A percentile compares a stretch with the other conserved stretches of the same genome.
Evolutionary conservation across 2,113 vertebrate species (phyloP).

Genomic region (Loxodonta africana): DNA sequence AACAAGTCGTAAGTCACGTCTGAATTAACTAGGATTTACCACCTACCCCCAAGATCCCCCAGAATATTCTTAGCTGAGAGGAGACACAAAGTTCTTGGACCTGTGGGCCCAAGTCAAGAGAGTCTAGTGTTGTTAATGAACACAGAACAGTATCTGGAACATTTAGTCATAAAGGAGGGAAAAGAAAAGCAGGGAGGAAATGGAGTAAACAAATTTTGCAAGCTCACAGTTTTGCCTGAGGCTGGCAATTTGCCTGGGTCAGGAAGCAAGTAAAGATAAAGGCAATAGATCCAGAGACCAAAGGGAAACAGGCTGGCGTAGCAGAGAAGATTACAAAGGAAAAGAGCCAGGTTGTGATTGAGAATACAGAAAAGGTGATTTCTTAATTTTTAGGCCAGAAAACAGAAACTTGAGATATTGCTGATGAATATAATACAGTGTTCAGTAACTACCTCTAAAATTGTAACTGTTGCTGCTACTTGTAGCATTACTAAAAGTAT

Average conservation of each 20-base stretch:
- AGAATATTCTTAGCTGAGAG: slow-evolving; percentile 32
- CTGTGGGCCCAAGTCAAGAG: neutral
- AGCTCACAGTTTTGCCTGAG: neutral
- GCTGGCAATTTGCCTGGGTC: neutral
- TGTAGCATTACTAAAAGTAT: slow-evolving; percentile 39
- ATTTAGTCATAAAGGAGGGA: neutral
- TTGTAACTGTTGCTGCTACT: neutral
- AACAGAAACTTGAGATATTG: neutral
- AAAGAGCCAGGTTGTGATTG: neutral
- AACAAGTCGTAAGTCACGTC: neutral
- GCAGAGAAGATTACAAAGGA: neutral
- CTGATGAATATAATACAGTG: neutral
- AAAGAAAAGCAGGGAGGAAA: neutral
- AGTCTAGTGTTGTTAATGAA: neutral
- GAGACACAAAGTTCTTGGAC: slow-evolving; percentile 38
- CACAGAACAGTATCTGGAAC: neutral
- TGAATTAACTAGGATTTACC: neutral
- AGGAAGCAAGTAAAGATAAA: neutral
- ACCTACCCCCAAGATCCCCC: neutral
- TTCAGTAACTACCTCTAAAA: slow-evolving; percentile 8
- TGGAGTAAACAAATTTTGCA: neutral
- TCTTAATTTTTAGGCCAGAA: slow-evolving; percentile 16
- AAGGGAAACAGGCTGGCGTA: neutral
- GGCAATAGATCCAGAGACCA: neutral
- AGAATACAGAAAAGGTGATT: neutral